Percentiles rank a stretch among this genome's conserved stretches.
These are phyloP conservation scores for Cosmia trapezina DNA, from an alignment of 2,888 invertebrate species.

Conservation along the genomic window DNA sequence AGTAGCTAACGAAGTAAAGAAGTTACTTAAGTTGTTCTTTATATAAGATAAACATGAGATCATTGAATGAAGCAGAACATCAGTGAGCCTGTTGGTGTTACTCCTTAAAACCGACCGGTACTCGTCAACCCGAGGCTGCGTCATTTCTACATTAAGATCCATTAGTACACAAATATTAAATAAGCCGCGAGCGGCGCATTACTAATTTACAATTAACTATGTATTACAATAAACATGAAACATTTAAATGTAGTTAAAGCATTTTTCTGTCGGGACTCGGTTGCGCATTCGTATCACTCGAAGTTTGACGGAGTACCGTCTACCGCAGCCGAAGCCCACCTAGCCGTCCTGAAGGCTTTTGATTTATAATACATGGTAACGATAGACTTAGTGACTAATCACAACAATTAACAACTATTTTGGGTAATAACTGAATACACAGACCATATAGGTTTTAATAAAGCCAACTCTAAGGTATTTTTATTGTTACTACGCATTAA, in stretches of 20 bases:
- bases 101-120: constrained; percentile 19
- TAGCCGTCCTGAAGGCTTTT: constrained; percentile 89
- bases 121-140: constrained; percentile 63
- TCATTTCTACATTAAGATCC: constrained; percentile 70
- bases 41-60: constrained; percentile 38
- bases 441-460: constrained; percentile 55
- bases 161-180: constrained; percentile 78
- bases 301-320: constrained; percentile 32
- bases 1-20: constrained; percentile 48
- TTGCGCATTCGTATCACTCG: constrained; percentile 64
- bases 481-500: constrained; percentile 32
- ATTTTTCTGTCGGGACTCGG: constrained; percentile 83
- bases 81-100: constrained; percentile 48
- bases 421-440: constrained; percentile 69
- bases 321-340: constrained; percentile 76
- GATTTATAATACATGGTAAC: constrained; percentile 76
- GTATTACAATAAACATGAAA: constrained; percentile 85
- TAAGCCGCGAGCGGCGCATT: constrained; percentile 73
- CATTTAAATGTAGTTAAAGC: constrained; percentile 89
- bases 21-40: constrained; percentile 21
- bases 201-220: constrained; percentile 84
- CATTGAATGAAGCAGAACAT: constrained; percentile 31
- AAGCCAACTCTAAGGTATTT: constrained; percentile 40
- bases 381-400: constrained; percentile 86
- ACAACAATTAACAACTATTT: constrained; percentile 80